Conservation (phyloP, 1,140 invertebrate genomes). For the Vollenhovia emeryi region DNA sequence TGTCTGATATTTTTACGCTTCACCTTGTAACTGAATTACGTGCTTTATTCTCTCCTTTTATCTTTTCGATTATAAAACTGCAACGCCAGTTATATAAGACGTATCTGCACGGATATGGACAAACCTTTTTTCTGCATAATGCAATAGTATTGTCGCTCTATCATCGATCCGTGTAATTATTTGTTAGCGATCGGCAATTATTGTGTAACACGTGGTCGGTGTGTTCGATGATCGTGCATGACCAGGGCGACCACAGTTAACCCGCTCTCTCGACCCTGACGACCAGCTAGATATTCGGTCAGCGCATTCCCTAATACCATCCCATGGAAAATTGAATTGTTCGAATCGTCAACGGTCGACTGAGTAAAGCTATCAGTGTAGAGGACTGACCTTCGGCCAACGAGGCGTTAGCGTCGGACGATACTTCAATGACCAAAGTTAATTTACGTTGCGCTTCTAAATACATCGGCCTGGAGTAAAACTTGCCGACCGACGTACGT, state of each 20-base stretch:
- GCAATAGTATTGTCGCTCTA: background rate
- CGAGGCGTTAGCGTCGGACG: conserved; percentile 35
- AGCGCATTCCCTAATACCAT: conserved; percentile 64
- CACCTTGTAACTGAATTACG: background rate
- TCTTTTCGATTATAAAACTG: background rate
- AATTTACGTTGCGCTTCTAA: conserved; percentile 55
- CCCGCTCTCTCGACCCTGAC: conserved; percentile 31
- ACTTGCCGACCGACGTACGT: background rate
- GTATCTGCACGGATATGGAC: background rate
- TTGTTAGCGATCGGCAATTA: conserved; percentile 44
- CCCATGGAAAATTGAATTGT: conserved; percentile 68
- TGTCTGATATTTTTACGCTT: background rate
- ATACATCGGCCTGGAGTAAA: conserved; percentile 9
- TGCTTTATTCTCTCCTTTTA: conserved; percentile 6
- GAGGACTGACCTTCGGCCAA: conserved; percentile 16
- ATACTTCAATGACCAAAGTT: conserved; percentile 60
- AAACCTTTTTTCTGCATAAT: background rate
- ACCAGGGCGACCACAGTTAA: conserved; percentile 60
- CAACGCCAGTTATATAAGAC: background rate
- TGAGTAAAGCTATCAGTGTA: conserved; percentile 33
- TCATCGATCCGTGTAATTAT: conserved; percentile 73
- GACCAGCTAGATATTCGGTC: conserved; percentile 60
- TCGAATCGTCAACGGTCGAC: conserved; percentile 60
- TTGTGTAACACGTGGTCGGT: conserved; percentile 64
- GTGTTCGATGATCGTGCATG: conserved; percentile 66